Base-by-base conservation (phyloP, 2,888 invertebrate genomes). In the Ophioninae sp. region DNA sequence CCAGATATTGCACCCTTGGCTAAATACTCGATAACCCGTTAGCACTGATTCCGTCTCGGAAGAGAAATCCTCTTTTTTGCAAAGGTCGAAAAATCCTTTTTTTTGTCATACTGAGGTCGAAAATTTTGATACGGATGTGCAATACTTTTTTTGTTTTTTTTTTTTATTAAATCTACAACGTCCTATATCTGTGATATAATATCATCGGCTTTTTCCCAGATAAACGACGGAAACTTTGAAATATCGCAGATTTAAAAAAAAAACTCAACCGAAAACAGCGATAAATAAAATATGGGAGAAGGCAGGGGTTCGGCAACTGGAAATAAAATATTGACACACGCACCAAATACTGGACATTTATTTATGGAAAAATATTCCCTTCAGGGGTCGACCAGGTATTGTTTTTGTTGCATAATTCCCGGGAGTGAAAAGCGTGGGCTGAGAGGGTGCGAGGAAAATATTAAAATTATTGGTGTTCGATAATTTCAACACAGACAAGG, bases 281-380 rank as follows among this genome's bases (percentile, higher is more conserved):
- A 67, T 64, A 67, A 41, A 72, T 72, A 72, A 72, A 59, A 37
- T 13, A 22, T 59, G 71, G n/a, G 0, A 41, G 39, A 39, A 71
- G 39, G 2, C 2, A n/a, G 10, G 20, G 56, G 59, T 22, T 7
- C 39, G 20, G 58, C 39, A 59, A 59, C 39, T 39, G 39, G 13
- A 72, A 59, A 58, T 72, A 59, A 72, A 59, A 72, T 59, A 72
- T 72, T 71, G 56, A 56, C 56, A 56, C 30, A 30, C 10, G n/a
- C n/a, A 58, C 51, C 51, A 71, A 71, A 71, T 10, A 30, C 9
- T 71, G 69, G 68, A 68, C 68, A 68, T 68, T 68, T 68, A 68
- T 68, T 68, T 71, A 71, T 71, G 56, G 69, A 71, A 71, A 71
- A 71, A 71, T 71, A 71, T 71, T 71, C 56, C 58, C 30, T 37